These are phyloP conservation scores for Drosophila multiciliata DNA, from an alignment of 2,888 invertebrate genomes.

Conservation along the genomic window DNA sequence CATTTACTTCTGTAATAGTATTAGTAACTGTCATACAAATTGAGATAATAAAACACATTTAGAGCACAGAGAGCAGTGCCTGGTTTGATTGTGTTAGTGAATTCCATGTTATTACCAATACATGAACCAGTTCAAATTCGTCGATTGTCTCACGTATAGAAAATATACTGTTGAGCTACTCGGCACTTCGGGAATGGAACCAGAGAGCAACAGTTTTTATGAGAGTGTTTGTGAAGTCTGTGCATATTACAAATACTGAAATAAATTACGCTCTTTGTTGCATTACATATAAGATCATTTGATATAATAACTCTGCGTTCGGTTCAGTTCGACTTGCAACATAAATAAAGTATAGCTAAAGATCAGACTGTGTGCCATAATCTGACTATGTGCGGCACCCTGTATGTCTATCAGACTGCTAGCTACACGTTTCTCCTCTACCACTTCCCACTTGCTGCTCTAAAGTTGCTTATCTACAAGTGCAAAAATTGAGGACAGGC, in stretches of 20 bases:
- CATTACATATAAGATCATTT: background rate
- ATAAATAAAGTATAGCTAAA: background rate
- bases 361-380: background rate
- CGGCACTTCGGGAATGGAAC: background rate
- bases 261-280: conserved; percentile 7
- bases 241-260: conserved; percentile 28
- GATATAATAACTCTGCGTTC: background rate
- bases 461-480: conserved; percentile 26
- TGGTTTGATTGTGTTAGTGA: conserved; percentile 39
- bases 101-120: conserved; percentile 13
- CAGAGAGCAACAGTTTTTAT: conserved; percentile 27
- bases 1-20: conserved; percentile 7
- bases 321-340: background rate
- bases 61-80: conserved; percentile 47
- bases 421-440: background rate
- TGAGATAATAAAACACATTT: conserved; percentile 15
- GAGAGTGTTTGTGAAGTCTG: conserved; percentile 34
- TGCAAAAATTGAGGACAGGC: background rate
- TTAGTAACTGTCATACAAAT: conserved; percentile 19
- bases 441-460: background rate
- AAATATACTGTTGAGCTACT: conserved; percentile 1
- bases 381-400: background rate
- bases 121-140: background rate
- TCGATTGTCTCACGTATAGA: background rate
- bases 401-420: background rate